A percentile compares a stretch with the other conserved stretches of the same genome.
phyloP scores from a whole-genome alignment of 2,888 invertebrate species.

The Molanna angustata region DNA sequence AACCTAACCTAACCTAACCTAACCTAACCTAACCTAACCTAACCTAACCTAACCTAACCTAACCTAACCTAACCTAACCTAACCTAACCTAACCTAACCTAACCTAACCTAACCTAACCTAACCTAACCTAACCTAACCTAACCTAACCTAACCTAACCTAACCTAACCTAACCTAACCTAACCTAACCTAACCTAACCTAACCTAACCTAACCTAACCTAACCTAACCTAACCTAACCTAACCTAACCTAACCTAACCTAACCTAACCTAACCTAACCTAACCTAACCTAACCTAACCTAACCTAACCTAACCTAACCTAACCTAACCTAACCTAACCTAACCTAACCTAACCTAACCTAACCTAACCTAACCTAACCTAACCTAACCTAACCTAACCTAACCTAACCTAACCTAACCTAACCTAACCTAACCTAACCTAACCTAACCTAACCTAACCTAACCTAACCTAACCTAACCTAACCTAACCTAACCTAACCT shows the following conservation, averaged over 20 bases:
- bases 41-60: too few relatives aligned
- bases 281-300: slow-evolving; percentile 31
- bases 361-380: slow-evolving; percentile 33
- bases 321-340: slow-evolving; percentile 32
- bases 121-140: too few relatives aligned
- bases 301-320: slow-evolving; percentile 31
- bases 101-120: too few relatives aligned
- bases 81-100: too few relatives aligned
- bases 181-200: too few relatives aligned
- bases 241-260: slow-evolving; percentile 27
- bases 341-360: slow-evolving; percentile 33
- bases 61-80: too few relatives aligned
- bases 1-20: too few relatives aligned
- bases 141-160: too few relatives aligned
- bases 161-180: too few relatives aligned
- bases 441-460: slow-evolving; percentile 34
- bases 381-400: slow-evolving; percentile 34
- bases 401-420: slow-evolving; percentile 32
- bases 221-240: too few relatives aligned
- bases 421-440: slow-evolving; percentile 29
- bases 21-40: too few relatives aligned
- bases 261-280: slow-evolving; percentile 29
- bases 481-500: slow-evolving; percentile 32
- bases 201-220: too few relatives aligned
- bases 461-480: slow-evolving; percentile 34